These are phyloP conservation scores for Eospalax fontanierii DNA, from an alignment of 2,797 vertebrate species.

Conservation along the genomic window DNA sequence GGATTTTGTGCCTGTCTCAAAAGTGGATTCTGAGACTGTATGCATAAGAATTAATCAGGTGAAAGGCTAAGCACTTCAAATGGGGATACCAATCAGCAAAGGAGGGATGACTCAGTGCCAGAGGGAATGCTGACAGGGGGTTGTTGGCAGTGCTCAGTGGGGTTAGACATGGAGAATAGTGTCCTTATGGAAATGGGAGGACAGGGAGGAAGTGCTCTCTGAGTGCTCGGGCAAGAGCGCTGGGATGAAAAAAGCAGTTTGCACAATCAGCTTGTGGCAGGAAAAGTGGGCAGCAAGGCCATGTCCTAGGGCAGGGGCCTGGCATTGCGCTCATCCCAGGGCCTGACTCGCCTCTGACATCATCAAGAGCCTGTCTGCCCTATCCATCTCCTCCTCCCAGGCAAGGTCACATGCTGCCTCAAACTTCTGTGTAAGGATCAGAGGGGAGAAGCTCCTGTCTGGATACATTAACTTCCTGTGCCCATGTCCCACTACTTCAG, in stretches of 20 bases:
- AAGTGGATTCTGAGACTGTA: background rate
- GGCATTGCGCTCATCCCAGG: rapidly evolving
- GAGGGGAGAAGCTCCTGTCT: background rate
- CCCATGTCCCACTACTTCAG: rapidly evolving
- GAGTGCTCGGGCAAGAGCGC: background rate
- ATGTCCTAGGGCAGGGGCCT: background rate
- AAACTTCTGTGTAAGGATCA: background rate
- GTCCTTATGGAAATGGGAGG: background rate
- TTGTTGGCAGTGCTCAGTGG: rapidly evolving
- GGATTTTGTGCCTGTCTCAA: background rate
- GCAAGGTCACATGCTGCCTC: background rate
- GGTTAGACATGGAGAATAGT: no score
- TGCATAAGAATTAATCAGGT: background rate
- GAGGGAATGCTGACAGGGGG: background rate
- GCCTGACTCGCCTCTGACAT: background rate
- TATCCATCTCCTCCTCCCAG: background rate
- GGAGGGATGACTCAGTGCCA: background rate
- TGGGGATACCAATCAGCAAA: background rate
- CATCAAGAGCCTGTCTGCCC: background rate
- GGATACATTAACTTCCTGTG: rapidly evolving
- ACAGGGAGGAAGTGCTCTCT: background rate
- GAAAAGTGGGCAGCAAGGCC: background rate
- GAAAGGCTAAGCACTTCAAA: background rate
- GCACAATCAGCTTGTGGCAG: no score
- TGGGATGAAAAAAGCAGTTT: background rate